A percentile compares a stretch with the other conserved stretches of the same genome.
Conservation (phyloP, 2,113 vertebrate genomes). For the Sakesphorus luctuosus region DNA sequence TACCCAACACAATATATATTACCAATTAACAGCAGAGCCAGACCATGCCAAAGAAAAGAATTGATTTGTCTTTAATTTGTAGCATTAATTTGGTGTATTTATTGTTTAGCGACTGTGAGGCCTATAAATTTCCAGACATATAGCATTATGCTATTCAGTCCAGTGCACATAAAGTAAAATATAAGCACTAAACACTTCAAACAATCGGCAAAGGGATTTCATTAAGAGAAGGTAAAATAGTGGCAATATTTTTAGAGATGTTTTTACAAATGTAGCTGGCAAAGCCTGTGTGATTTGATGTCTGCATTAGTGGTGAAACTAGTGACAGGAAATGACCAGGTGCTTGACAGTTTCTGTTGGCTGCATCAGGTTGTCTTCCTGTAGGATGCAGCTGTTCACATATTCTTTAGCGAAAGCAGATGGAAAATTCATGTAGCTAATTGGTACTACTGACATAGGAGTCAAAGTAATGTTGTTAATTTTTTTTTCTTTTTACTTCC, state of each 20-base stretch:
- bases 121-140: not conserved
- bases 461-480: constrained; percentile 25
- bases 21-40: not conserved
- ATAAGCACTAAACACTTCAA: not conserved
- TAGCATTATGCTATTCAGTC: not conserved
- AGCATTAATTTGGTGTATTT: not conserved
- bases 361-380: constrained; percentile 40
- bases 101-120: not conserved
- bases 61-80: constrained; percentile 23
- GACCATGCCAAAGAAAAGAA: not conserved
- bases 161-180: not conserved
- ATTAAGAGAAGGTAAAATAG: not conserved
- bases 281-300: not conserved
- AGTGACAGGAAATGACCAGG: constrained; percentile 41
- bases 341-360: constrained; percentile 51
- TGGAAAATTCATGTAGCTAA: constrained; percentile 66
- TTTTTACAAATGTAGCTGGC: not conserved
- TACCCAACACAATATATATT: not conserved
- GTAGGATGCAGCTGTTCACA: constrained; percentile 65
- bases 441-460: constrained; percentile 64
- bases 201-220: constrained; percentile 8
- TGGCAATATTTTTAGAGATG: not conserved
- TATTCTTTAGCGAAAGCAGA: constrained; percentile 39
- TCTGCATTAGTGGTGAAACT: not conserved
- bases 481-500: not conserved